A percentile compares a stretch with the other conserved stretches of the same genome.
Evolutionary conservation across 2,888 invertebrate species (phyloP).

Genomic region (Aelia acuminata): DNA sequence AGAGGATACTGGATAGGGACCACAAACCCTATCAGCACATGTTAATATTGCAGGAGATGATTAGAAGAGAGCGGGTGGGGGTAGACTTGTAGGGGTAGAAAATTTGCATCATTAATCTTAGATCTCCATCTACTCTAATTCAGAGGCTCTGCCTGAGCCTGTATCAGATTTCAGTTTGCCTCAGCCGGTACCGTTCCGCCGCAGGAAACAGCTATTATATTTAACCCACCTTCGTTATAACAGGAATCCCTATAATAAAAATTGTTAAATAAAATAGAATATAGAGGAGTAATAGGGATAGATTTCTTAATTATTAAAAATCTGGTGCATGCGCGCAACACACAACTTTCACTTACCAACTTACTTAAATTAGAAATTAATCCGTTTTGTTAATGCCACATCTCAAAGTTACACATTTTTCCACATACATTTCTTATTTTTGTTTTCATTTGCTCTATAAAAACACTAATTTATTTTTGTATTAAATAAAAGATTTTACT

Average conservation of each 20-base stretch:
- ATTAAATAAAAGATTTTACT: too few species aligned
- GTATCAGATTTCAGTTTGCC: constrained; percentile 20
- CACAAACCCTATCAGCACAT: constrained; percentile 23
- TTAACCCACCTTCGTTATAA: not conserved
- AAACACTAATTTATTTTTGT: too few species aligned
- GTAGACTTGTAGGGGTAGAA: not conserved
- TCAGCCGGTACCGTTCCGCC: not conserved
- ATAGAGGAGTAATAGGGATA: too few species aligned
- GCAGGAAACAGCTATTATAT: not conserved
- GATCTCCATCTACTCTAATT: constrained; percentile 45
- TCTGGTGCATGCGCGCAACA: too few species aligned
- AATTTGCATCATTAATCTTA: constrained; percentile 51
- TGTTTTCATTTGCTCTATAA: too few species aligned
- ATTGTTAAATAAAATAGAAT: not conserved
- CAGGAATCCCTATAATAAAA: not conserved
- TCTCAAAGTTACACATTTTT: too few species aligned
- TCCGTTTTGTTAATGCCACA: too few species aligned
- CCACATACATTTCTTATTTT: too few species aligned
- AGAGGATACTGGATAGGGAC: not conserved
- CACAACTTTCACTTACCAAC: too few species aligned
- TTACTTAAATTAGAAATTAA: too few species aligned
- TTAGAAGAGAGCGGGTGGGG: constrained; percentile 11
- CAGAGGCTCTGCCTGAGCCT: not conserved
- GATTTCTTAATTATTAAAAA: too few species aligned
- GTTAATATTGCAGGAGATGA: constrained; percentile 13